These are phyloP conservation scores for Noctua comes DNA, from an alignment of 2,888 invertebrate genomes.

Conservation along the genomic window DNA sequence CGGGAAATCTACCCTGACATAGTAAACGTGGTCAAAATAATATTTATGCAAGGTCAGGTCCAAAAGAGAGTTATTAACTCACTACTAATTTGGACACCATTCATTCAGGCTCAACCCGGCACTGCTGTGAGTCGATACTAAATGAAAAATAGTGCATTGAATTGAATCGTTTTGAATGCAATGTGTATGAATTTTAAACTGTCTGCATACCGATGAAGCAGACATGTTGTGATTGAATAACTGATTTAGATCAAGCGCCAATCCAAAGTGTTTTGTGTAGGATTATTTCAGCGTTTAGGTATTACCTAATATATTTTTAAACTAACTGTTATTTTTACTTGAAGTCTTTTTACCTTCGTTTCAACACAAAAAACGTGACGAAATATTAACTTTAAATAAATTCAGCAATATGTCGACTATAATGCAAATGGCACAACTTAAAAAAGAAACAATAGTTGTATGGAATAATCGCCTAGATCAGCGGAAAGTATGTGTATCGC, in stretches of 20 bases:
- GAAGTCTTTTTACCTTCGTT: not conserved
- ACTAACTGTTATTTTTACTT: not conserved
- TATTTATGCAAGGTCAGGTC: slow-evolving; percentile 9
- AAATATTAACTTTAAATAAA: not conserved
- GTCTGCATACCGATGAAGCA: slow-evolving; percentile 75
- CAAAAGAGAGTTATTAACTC: slow-evolving; percentile 28
- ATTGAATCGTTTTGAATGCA: slow-evolving; percentile 68
- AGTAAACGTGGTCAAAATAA: slow-evolving; percentile 30
- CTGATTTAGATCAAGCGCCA: slow-evolving; percentile 61
- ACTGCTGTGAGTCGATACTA: slow-evolving; percentile 56
- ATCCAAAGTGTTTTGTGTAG: slow-evolving; percentile 21
- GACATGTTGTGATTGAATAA: slow-evolving; percentile 65
- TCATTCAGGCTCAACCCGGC: slow-evolving; percentile 41
- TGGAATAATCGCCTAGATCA: slow-evolving; percentile 71
- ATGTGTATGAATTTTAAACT: slow-evolving; percentile 77
- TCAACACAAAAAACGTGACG: not conserved
- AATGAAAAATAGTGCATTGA: slow-evolving; percentile 71
- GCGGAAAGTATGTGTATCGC: slow-evolving; percentile 78
- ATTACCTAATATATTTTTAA: not conserved
- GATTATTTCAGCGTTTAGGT: slow-evolving; percentile 1
- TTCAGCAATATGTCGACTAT: not conserved
- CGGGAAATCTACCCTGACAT: not conserved
- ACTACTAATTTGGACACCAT: slow-evolving; percentile 44
- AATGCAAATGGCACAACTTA: slow-evolving; percentile 8
- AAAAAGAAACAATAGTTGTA: slow-evolving; percentile 44